Evolutionary conservation across 2,888 invertebrate species (phyloP), one percentile per base, ranked within the genome.

Genomic region (Drosophila pseudotalamancana): DNA sequence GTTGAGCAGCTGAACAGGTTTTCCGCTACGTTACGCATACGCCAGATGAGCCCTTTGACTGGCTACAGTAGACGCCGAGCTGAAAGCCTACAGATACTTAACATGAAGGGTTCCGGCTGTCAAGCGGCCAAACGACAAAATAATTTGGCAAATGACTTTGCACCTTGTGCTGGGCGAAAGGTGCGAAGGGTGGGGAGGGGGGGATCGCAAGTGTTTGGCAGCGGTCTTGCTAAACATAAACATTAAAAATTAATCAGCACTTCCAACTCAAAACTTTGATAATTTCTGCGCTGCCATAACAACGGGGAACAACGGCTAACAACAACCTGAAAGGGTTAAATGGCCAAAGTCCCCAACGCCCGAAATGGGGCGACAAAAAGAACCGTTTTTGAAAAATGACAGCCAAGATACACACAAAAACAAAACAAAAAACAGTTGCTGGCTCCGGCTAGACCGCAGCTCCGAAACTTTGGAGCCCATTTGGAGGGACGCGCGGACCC

Each of bases 221-320:
- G 23, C 43, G 40, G 35, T 37, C 27, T 27, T 39, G 65, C 53
- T 69, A 76, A 76, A 79, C 77, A 85, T 85, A 87, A 84, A 78
- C 75, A 88, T 87, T 87, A 87, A 88, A 88, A 79, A 88, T 87
- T 87, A 87, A 87, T 88, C 88, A 88, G 82, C 88, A 85, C 87
- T 85, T 87, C 73, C 76, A 64, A 57, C 70, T 71, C 67, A 51
- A 77, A 81, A 84, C 67, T 82, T 87, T 84, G 77, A 82, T 85
- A 79, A 85, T 85, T 83, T 85, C 73, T 40, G 59, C 32, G 53
- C 56, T 39, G 55, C 46, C 21, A 32, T 48, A 71, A 61, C 56
- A 63, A 56, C 70, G 32, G 50, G 32, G 19, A n/a, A n/a, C n/a
- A n/a, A n/a, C n/a, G n/a, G n/a, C n/a, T n/a, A 61, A 48, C 49